A percentile compares a stretch with the other conserved stretches of the same genome.
Conservation (phyloP, 2,888 invertebrate species). For the Limulus polyphemus region DNA sequence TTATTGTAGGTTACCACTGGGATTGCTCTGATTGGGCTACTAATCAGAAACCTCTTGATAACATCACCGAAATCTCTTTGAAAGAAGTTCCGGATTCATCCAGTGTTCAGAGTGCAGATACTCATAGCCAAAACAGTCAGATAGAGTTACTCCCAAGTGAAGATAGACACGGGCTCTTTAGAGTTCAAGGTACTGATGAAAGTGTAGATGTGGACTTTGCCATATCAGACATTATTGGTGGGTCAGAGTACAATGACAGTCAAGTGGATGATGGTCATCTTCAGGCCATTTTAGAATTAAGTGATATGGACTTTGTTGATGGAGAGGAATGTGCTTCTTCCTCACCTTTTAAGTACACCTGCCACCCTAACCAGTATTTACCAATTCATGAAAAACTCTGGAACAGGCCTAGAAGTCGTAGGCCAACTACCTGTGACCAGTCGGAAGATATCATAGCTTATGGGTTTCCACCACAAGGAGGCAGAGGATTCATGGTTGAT, state of each 20-base stretch:
- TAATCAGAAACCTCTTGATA: constrained; percentile 64
- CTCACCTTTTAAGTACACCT: constrained; percentile 50
- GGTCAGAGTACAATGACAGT: constrained; percentile 52
- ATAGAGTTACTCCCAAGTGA: constrained; percentile 22
- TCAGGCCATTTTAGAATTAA: constrained; percentile 36
- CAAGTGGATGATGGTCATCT: constrained; percentile 47
- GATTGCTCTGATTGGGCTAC: constrained; percentile 92
- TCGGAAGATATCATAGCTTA: constrained; percentile 32
- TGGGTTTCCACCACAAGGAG: constrained; percentile 31
- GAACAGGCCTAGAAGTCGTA: constrained; percentile 4
- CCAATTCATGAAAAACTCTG: constrained; percentile 41
- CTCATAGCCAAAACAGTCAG: constrained; percentile 42
- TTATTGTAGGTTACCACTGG: constrained; percentile 73
- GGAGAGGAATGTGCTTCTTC: constrained; percentile 28
- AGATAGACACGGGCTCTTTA: constrained; percentile 28
- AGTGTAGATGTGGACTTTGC: constrained; percentile 22
- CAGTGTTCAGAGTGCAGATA: constrained; percentile 55
- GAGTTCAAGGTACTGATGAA: constrained; percentile 7
- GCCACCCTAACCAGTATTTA: constrained; percentile 72
- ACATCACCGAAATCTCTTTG: constrained; percentile 81
- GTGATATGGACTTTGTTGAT: constrained; percentile 30
- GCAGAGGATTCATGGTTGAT: constrained; percentile 20
- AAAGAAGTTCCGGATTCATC: constrained; percentile 81
- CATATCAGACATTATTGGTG: constrained; percentile 48
- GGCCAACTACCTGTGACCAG: constrained; percentile 15